Evolutionary conservation across 2,113 vertebrate species (phyloP).

Genomic region (Sylvia atricapilla): DNA sequence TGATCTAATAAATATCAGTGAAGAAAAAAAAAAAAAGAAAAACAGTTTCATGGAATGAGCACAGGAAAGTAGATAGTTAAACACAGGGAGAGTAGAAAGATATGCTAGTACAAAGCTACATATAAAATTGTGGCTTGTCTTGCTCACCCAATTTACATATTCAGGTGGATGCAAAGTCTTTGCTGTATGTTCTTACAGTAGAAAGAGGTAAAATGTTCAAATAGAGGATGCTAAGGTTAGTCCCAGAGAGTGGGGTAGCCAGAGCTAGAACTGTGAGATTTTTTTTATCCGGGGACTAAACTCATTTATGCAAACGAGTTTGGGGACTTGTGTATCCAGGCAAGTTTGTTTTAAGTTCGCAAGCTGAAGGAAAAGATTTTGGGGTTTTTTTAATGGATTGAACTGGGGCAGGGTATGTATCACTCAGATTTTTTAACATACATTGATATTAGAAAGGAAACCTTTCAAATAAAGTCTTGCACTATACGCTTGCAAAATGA

Average conservation of each 20-base stretch:
- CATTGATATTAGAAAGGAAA: background rate
- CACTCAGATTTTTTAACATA: background rate
- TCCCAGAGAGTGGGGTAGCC: background rate
- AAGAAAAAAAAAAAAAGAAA: conserved; percentile 11
- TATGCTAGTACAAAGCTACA: background rate
- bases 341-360: background rate
- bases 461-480: background rate
- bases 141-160: background rate
- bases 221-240: background rate
- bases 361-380: background rate
- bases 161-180: background rate
- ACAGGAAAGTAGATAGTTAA: background rate
- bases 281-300: background rate
- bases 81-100: background rate
- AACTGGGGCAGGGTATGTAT: background rate
- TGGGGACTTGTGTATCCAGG: background rate
- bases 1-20: background rate
- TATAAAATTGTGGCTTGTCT: background rate
- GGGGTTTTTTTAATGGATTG: fast-evolving
- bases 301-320: background rate
- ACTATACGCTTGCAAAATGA: background rate
- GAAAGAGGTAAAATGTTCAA: background rate
- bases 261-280: background rate
- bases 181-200: background rate
- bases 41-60: background rate